phyloP scores from a whole-genome alignment of 2,888 invertebrate species.

The Taphrorychus bicolor region DNA sequence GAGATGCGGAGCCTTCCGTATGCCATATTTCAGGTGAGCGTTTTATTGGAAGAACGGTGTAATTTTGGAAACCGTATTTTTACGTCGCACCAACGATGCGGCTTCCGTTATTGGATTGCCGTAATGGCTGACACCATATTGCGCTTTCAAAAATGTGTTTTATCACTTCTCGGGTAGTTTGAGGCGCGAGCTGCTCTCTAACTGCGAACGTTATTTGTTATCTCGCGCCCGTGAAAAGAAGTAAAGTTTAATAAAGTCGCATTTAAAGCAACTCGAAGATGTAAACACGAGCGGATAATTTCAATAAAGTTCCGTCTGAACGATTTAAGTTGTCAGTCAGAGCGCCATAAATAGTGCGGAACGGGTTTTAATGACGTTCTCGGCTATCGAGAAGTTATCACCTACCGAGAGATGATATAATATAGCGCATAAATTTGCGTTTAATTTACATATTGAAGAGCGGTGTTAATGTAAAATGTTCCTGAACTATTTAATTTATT shows the following conservation, averaged over 20 bases:
- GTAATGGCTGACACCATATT: slow-evolving; percentile 8
- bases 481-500: not conserved
- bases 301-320: not conserved
- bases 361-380: slow-evolving; percentile 15
- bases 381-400: slow-evolving; percentile 3
- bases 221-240: not conserved
- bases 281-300: not conserved
- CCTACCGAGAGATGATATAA: not conserved
- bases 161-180: slow-evolving; percentile 2
- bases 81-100: slow-evolving; percentile 10
- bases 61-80: slow-evolving; percentile 11
- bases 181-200: not conserved
- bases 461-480: not conserved
- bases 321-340: slow-evolving; percentile 16
- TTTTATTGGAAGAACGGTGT: slow-evolving; percentile 12
- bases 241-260: not conserved
- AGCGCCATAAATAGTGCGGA: slow-evolving; percentile 15
- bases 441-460: not conserved
- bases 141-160: slow-evolving; percentile 1
- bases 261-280: not conserved
- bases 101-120: slow-evolving; percentile 15
- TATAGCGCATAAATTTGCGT: slow-evolving; percentile 1
- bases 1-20: slow-evolving; percentile 3
- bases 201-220: not conserved
- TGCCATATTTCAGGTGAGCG: slow-evolving; percentile 14